Evolutionary conservation across 2,888 invertebrate species (phyloP).

Genomic region (Tuberolachnus salignus): DNA sequence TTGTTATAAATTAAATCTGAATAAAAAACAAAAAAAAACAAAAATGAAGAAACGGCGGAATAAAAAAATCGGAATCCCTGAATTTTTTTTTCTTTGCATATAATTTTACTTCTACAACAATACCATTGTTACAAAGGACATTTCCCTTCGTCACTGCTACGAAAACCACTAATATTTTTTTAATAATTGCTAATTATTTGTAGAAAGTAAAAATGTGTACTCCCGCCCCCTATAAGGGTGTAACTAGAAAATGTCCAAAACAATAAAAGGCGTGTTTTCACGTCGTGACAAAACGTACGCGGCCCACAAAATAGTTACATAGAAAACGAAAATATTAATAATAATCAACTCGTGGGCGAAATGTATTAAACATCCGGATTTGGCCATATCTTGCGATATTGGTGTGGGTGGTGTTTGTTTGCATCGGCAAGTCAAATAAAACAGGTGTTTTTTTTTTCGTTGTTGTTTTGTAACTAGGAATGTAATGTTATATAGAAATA

Average conservation of each 20-base stretch:
- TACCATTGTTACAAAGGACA: too few relatives aligned
- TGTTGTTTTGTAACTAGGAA: conserved; percentile 9
- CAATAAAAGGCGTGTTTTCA: conserved; percentile 20
- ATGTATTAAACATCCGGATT: conserved; percentile 20
- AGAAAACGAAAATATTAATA: conserved; percentile 23
- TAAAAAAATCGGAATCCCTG: too few relatives aligned
- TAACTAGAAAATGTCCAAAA: conserved; percentile 9
- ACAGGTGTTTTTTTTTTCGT: too few relatives aligned
- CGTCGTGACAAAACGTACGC: conserved; percentile 31
- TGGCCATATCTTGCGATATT: conserved; percentile 5
- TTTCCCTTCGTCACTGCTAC: too few relatives aligned
- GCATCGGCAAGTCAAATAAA: conserved; percentile 11
- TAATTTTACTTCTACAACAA: too few relatives aligned
- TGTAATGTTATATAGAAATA: neutral
- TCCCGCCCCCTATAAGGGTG: neutral
- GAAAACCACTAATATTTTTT: neutral
- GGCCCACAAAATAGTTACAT: conserved; percentile 12
- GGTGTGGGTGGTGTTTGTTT: conserved; percentile 22
- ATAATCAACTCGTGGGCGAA: conserved; percentile 39
- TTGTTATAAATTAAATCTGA: too few relatives aligned
- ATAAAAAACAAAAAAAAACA: too few relatives aligned
- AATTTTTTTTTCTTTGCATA: too few relatives aligned
- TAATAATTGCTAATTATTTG: neutral
- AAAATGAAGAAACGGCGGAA: too few relatives aligned
- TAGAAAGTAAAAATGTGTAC: conserved; percentile 37